phyloP scores from a whole-genome alignment of 2,888 invertebrate species.

The Belgica antarctica region DNA sequence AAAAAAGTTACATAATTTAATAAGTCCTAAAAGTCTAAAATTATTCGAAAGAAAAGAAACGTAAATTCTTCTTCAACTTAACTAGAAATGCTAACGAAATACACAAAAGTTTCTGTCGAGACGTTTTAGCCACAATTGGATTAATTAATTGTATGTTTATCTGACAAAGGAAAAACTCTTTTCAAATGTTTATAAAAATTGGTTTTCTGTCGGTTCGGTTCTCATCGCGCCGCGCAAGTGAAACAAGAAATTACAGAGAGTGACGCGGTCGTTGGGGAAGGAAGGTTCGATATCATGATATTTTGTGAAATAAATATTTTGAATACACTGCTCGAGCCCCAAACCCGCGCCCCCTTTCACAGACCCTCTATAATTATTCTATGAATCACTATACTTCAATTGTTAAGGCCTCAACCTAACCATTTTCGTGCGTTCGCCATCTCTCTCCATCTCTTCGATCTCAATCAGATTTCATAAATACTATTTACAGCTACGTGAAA shows the following conservation, averaged over 20 bases:
- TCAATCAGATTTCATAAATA: constrained; percentile 30
- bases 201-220: constrained; percentile 14
- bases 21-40: constrained; percentile 16
- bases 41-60: not conserved
- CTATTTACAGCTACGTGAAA: constrained; percentile 35
- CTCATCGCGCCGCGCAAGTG: not conserved
- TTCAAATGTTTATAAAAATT: constrained; percentile 16
- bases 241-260: constrained; percentile 31
- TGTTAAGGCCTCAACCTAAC: constrained; percentile 24
- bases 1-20: constrained; percentile 22
- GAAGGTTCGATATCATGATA: constrained; percentile 13
- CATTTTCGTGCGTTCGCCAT: constrained; percentile 10
- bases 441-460: not conserved
- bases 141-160: constrained; percentile 29
- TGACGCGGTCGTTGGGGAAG: constrained; percentile 15
- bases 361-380: constrained; percentile 40
- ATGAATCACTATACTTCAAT: constrained; percentile 41
- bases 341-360: not conserved
- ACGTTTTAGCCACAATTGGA: constrained; percentile 30
- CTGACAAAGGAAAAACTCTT: not conserved
- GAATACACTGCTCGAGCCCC: constrained; percentile 6
- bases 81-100: not conserved
- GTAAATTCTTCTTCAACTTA: not conserved
- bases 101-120: constrained; percentile 4
- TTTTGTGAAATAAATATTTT: constrained; percentile 32